Evolutionary conservation across 2,797 vertebrate species (phyloP).

Genomic region (Alca torda): DNA sequence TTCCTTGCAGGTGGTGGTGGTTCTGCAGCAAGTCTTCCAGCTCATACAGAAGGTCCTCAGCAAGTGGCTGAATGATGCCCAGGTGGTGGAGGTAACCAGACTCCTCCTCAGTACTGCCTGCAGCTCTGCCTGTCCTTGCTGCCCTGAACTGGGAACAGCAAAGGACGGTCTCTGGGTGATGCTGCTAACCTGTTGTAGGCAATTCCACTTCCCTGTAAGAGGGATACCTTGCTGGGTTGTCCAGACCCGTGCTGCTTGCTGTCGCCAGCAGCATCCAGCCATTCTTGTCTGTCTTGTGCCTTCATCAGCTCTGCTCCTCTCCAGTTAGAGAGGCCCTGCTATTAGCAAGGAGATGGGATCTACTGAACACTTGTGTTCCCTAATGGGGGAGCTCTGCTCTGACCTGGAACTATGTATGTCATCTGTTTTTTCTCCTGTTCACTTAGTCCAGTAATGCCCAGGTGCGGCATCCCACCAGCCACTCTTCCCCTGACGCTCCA

Average conservation of each 20-base stretch:
- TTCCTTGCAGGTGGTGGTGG: constrained; percentile 91
- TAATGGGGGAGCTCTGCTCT: not conserved
- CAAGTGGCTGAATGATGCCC: constrained; percentile 98
- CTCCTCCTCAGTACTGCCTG: not conserved
- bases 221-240: not conserved
- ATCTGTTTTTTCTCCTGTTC: not conserved
- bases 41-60: constrained; percentile 98
- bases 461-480: not conserved
- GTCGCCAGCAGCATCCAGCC: not conserved
- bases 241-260: not conserved
- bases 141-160: not conserved
- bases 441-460: not conserved
- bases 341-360: not conserved
- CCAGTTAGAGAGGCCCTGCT: not conserved
- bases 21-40: constrained; percentile 97
- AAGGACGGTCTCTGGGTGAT: not conserved
- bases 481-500: not conserved
- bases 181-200: not conserved
- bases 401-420: not conserved
- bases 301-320: not conserved
- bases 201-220: not conserved
- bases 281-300: not conserved
- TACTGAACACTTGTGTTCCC: not conserved
- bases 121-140: not conserved
- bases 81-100: constrained; percentile 95